Conservation (phyloP, 2,113 vertebrate species). For the Dicaeum eximium region DNA sequence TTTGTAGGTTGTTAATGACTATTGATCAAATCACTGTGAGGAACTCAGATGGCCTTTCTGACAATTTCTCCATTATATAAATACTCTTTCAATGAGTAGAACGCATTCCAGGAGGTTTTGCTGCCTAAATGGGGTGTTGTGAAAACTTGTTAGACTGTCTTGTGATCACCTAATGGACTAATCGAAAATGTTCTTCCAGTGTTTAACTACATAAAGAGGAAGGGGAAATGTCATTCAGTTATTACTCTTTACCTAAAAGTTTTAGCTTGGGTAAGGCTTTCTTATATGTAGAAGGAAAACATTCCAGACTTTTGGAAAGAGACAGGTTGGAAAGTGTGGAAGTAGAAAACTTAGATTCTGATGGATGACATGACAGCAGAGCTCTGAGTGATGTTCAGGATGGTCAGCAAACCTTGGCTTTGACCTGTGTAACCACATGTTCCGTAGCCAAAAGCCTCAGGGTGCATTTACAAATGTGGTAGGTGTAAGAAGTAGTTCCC, state of each 20-base stretch:
- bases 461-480: neutral
- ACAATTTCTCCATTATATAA: neutral
- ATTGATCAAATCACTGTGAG: neutral
- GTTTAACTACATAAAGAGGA: neutral
- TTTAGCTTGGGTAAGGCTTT: neutral
- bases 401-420: neutral
- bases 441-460: accelerated
- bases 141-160: neutral
- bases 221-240: neutral
- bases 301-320: neutral
- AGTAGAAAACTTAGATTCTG: neutral
- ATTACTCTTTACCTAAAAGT: neutral
- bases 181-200: neutral
- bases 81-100: neutral
- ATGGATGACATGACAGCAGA: neutral
- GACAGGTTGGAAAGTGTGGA: neutral
- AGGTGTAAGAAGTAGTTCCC: neutral
- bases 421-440: accelerated
- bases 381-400: neutral
- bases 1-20: neutral
- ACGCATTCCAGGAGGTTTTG: neutral
- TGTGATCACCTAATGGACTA: neutral
- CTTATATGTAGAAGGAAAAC: neutral
- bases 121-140: neutral
- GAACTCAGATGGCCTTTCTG: neutral